These are phyloP conservation scores for Busseola fusca DNA, from an alignment of 2,888 invertebrate species.

Conservation along the genomic window DNA sequence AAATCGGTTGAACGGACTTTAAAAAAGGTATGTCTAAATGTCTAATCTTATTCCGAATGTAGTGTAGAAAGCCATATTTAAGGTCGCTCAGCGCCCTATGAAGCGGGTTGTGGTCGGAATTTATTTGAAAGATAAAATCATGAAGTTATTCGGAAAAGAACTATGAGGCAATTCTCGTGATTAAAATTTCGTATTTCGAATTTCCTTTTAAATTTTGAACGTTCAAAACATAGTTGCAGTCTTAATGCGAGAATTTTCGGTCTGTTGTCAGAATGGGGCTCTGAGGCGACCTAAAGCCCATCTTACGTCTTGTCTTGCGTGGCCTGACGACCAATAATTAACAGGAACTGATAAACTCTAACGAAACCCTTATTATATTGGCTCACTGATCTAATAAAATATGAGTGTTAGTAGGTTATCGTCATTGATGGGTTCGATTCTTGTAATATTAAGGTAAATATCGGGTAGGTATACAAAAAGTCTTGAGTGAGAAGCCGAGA, in stretches of 20 bases:
- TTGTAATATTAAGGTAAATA: neutral
- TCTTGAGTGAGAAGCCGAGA: neutral
- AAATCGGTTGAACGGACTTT: too few species aligned
- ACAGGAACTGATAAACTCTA: neutral
- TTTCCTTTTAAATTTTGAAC: too few species aligned
- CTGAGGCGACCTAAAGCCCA: too few species aligned
- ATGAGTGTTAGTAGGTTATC: neutral
- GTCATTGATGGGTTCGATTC: neutral
- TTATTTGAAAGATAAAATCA: neutral
- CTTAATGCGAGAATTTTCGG: too few species aligned
- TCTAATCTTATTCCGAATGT: too few species aligned
- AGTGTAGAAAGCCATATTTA: neutral
- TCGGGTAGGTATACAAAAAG: neutral
- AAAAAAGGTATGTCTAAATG: too few species aligned
- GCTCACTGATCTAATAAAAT: slow-evolving; percentile 1
- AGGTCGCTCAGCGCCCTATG: neutral
- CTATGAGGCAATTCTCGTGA: too few species aligned
- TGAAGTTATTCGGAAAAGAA: neutral
- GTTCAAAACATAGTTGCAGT: too few species aligned
- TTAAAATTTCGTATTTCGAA: too few species aligned
- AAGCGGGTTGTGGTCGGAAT: neutral
- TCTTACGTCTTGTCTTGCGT: neutral
- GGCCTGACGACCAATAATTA: too few species aligned
- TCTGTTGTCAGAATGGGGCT: neutral
- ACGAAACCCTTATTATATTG: neutral